phyloP scores from a whole-genome alignment of 2,113 vertebrate genomes.

The Toxostoma redivivum region DNA sequence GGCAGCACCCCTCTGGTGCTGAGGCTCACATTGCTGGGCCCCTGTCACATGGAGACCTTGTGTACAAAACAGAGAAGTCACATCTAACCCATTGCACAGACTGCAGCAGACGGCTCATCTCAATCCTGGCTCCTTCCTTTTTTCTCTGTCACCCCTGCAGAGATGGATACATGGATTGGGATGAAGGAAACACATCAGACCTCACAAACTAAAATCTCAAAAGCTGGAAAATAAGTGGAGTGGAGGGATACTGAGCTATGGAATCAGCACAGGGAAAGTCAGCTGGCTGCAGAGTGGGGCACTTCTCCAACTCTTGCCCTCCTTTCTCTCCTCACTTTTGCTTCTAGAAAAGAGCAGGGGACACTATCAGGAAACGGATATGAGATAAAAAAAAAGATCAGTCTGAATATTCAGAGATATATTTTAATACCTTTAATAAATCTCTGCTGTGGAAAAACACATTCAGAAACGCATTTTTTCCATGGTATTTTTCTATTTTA shows the following conservation, averaged over 20 bases:
- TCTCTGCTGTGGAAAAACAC: background rate
- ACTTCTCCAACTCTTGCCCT: background rate
- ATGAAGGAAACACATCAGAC: background rate
- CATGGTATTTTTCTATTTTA: background rate
- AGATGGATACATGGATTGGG: background rate
- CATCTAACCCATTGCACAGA: background rate
- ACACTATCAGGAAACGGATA: background rate
- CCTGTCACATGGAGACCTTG: fast-evolving
- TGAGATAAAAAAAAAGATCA: background rate
- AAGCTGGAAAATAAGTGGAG: background rate
- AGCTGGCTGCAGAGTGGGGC: background rate
- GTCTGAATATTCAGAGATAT: background rate
- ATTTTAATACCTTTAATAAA: background rate
- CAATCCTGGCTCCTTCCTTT: background rate
- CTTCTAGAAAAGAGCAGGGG: background rate
- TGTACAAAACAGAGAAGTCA: background rate
- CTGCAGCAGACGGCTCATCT: background rate
- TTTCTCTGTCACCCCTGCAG: background rate
- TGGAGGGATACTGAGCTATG: background rate
- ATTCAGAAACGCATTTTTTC: background rate
- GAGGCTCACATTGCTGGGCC: background rate
- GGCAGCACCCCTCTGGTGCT: background rate
- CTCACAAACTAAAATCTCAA: background rate
- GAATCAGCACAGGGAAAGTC: background rate
- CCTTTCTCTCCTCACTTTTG: background rate